Evolutionary conservation across 2,888 invertebrate genomes (phyloP), one percentile per base, ranked within the genome.

Genomic region (Agrotis exclamationis): DNA sequence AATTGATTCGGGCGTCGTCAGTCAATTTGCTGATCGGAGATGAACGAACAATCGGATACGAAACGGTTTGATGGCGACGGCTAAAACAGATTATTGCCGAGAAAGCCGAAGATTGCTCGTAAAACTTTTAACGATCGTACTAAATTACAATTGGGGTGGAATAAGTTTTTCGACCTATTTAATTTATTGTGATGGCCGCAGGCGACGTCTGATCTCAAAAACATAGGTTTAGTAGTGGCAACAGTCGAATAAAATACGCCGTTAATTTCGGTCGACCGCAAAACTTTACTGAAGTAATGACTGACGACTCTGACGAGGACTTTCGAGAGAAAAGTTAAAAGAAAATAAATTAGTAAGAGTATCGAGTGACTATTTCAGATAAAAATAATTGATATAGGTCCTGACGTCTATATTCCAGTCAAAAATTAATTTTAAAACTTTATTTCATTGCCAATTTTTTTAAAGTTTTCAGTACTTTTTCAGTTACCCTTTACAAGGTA

Each of bases 51-150:
- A 87, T 87, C 82, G 83, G 84, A 88, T 86, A 83, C 86, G 82
- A 85, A 87, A 84, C 83, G 85, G 85, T 88, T 90, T 89, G 87
- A 89, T 87, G 86, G 87, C 86, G 86, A 84, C 85, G 88, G 83
- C 88, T 89, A 89, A 91, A 91, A 89, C 90, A 91, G 92, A 93
- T 93, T 93, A 92, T 90, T 86, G 88, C 85, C 87, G 86, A 86
- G 86, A 86, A 88, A 90, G 86, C 87, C 90, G 88, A 92, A 92
- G 92, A 93, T 92, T 90, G 92, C 90, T 90, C 92, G 91, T 92
- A 92, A 93, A 93, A 92, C 90, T 93, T 93, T 92, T 93, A 93
- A 93, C 90, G 92, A 87, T 87, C 86, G 87, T 80, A 91, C 90
- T 92, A 92, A 93, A 92, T 93, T 92, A 91, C 92, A 90, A 92